Conservation (phyloP, 2,113 vertebrate genomes). For the Myocastor coypus region DNA sequence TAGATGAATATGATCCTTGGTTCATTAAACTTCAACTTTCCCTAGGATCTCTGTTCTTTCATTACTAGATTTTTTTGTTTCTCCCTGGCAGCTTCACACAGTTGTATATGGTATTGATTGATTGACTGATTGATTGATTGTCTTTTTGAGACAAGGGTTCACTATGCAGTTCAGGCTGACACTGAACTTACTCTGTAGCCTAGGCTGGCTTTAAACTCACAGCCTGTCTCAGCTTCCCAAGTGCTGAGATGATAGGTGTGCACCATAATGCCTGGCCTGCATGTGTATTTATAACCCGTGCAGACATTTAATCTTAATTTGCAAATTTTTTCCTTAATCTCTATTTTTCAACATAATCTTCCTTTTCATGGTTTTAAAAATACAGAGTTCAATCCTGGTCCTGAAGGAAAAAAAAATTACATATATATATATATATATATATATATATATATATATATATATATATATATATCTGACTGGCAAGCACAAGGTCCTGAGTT, state of each 20-base stretch:
- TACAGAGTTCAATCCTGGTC: background rate
- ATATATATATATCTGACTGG: too few species aligned
- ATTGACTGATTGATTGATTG: background rate
- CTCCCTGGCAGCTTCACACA: constrained; percentile 7
- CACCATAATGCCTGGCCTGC: background rate
- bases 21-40: background rate
- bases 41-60: background rate
- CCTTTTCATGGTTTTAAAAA: constrained; percentile 51
- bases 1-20: background rate
- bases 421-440: too few species aligned
- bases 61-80: constrained; percentile 6
- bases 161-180: background rate
- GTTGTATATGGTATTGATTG: background rate
- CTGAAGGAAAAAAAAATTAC: too few species aligned
- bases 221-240: background rate
- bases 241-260: background rate
- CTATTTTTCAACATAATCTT: constrained; percentile 56
- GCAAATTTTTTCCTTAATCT: constrained; percentile 36
- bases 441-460: too few species aligned
- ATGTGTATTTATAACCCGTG: constrained; percentile 28
- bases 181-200: background rate
- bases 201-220: background rate
- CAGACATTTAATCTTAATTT: constrained; percentile 47
- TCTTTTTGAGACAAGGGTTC: background rate
- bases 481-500: too few species aligned